Percentiles rank a stretch among this genome's conserved stretches.
These are phyloP conservation scores for Trochalopteron elliotii DNA, from an alignment of 2,113 vertebrate genomes.

Conservation along the genomic window DNA sequence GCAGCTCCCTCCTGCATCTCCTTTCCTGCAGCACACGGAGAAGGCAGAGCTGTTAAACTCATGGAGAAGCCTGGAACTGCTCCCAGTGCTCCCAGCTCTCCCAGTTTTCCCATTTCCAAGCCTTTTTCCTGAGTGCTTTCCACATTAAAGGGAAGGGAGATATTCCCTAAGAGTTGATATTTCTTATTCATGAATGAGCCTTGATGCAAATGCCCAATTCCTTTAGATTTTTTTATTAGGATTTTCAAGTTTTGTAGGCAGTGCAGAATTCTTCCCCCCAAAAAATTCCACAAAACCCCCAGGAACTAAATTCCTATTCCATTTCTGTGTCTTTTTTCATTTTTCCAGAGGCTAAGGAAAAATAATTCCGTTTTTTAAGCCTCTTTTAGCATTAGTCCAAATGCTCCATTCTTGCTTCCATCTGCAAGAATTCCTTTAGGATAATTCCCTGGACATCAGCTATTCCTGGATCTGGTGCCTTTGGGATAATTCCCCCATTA, in stretches of 20 bases:
- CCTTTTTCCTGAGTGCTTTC: fast-evolving
- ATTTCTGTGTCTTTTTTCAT: not conserved
- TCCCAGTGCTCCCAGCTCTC: not conserved
- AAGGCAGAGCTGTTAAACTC: not conserved
- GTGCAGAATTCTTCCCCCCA: not conserved
- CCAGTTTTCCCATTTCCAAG: not conserved
- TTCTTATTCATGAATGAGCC: not conserved
- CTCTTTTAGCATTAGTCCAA: not conserved
- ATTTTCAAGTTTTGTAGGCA: not conserved
- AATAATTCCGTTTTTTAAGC: not conserved
- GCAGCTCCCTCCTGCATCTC: not conserved
- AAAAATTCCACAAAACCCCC: not conserved
- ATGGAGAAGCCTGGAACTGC: not conserved
- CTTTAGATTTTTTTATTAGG: not conserved
- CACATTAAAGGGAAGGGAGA: not conserved
- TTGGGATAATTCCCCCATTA: not conserved
- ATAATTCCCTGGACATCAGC: not conserved
- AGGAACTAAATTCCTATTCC: not conserved
- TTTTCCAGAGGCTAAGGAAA: not conserved
- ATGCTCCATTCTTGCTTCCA: not conserved
- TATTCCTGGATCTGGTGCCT: not conserved
- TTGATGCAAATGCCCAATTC: not conserved
- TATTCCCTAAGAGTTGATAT: not conserved
- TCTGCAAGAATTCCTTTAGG: not conserved
- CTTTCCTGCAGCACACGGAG: not conserved